Conservation (phyloP, 92 coral and sea anemone species). For the Zoanthus solanderi region DNA sequence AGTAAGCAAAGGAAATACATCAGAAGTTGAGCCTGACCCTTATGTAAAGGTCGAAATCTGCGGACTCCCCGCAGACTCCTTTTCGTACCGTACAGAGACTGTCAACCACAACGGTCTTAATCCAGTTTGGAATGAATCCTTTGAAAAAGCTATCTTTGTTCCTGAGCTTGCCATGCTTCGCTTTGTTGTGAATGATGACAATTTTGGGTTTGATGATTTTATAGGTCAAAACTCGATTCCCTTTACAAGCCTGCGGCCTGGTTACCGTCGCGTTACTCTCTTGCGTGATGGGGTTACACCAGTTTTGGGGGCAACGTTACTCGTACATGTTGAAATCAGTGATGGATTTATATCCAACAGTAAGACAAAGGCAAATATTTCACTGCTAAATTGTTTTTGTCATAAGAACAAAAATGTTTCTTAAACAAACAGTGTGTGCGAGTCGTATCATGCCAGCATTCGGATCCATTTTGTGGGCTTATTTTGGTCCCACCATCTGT, state of each 20-base stretch:
- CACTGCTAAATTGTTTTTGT: conserved; percentile 10
- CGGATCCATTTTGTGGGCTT: no score
- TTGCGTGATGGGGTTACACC: conserved; percentile 65
- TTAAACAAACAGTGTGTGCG: no score
- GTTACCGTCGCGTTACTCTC: conserved; percentile 68
- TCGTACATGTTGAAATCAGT: conserved; percentile 63
- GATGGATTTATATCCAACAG: background rate
- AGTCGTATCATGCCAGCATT: no score
- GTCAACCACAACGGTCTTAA: conserved; percentile 74
- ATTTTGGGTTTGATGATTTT: conserved; percentile 76
- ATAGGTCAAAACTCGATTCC: conserved; percentile 73
- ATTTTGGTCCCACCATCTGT: no score
- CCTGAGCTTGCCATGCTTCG: conserved; percentile 80
- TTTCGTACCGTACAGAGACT: conserved; percentile 61
- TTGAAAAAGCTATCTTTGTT: conserved; percentile 54
- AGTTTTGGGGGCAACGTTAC: conserved; percentile 63
- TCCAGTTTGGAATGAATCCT: conserved; percentile 73
- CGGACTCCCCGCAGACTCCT: conserved; percentile 68
- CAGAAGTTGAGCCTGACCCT: conserved; percentile 65
- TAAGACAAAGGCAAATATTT: background rate
- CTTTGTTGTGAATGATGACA: conserved; percentile 75
- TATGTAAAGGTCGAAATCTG: conserved; percentile 69
- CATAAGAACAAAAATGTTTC: no score
- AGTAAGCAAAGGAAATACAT: background rate
- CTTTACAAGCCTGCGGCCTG: conserved; percentile 71